phyloP scores from a whole-genome alignment of 2,888 invertebrate genomes.

The Druceiella hillmani region DNA sequence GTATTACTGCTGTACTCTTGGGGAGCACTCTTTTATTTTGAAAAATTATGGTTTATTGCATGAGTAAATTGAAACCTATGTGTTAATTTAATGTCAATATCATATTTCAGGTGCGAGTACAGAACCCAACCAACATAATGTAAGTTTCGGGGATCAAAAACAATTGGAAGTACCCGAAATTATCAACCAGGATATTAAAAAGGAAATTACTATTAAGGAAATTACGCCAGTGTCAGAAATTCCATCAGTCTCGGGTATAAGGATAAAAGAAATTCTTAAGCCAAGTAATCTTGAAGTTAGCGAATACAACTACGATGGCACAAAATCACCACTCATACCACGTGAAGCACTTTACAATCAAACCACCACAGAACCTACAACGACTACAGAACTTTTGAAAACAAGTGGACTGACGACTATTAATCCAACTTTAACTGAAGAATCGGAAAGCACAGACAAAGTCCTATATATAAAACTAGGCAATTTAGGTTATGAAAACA shows the following conservation, averaged over 20 bases:
- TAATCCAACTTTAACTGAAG: background rate
- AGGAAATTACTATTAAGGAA: constrained; percentile 54
- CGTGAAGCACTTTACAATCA: constrained; percentile 32
- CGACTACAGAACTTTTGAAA: too few relatives aligned
- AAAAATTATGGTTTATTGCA: too few relatives aligned
- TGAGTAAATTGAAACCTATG: too few relatives aligned
- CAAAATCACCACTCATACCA: constrained; percentile 41
- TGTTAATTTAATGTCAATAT: too few relatives aligned
- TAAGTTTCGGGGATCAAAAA: too few relatives aligned
- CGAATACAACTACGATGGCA: constrained; percentile 36
- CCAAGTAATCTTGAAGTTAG: constrained; percentile 37
- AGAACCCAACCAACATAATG: too few relatives aligned
- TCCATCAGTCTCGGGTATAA: constrained; percentile 41
- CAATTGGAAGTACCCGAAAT: too few relatives aligned
- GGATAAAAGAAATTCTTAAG: constrained; percentile 44
- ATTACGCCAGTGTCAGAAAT: constrained; percentile 53
- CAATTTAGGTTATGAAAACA: constrained; percentile 31
- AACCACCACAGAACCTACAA: constrained; percentile 16
- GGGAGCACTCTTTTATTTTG: too few relatives aligned
- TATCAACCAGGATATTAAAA: constrained; percentile 35
- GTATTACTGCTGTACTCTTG: too few relatives aligned
- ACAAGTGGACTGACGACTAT: too few relatives aligned
- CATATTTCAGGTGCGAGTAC: too few relatives aligned
- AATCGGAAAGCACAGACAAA: constrained; percentile 27
- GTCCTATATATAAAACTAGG: constrained; percentile 31